phyloP scores from a whole-genome alignment of 1,140 invertebrate genomes.

The Brachionus asplanchnoidis region DNA sequence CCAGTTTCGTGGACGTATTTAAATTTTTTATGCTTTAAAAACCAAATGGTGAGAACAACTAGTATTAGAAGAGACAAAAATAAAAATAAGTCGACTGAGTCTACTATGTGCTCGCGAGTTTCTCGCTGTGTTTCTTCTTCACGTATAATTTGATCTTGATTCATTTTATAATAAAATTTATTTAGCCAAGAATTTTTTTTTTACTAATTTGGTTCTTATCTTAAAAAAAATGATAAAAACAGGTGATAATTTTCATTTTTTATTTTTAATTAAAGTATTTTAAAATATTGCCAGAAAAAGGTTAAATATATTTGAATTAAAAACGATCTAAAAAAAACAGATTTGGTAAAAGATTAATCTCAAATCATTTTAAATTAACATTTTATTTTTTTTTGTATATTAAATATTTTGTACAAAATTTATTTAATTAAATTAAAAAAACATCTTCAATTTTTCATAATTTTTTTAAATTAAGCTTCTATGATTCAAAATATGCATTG shows the following conservation, averaged over 20 bases:
- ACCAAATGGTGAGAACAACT: conserved; percentile 92
- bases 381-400: too few species aligned
- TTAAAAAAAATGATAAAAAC: neutral
- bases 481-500: too few species aligned
- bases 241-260: neutral
- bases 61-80: conserved; percentile 82
- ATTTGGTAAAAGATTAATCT: too few species aligned
- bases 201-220: neutral
- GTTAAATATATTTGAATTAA: too few species aligned
- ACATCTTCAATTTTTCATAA: too few species aligned
- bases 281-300: too few species aligned
- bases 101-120: conserved; percentile 60
- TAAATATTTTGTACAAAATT: too few species aligned
- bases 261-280: too few species aligned
- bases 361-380: too few species aligned
- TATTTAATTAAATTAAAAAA: too few species aligned
- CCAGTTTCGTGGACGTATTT: conserved; percentile 95
- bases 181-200: neutral
- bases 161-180: neutral
- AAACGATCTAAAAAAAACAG: too few species aligned
- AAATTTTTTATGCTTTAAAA: conserved; percentile 89
- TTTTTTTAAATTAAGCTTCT: too few species aligned
- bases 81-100: conserved; percentile 84
- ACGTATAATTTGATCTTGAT: conserved; percentile 9
- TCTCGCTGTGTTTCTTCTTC: neutral